phyloP scores from a whole-genome alignment of 2,888 invertebrate species.

The Chrysolina haemoptera region DNA sequence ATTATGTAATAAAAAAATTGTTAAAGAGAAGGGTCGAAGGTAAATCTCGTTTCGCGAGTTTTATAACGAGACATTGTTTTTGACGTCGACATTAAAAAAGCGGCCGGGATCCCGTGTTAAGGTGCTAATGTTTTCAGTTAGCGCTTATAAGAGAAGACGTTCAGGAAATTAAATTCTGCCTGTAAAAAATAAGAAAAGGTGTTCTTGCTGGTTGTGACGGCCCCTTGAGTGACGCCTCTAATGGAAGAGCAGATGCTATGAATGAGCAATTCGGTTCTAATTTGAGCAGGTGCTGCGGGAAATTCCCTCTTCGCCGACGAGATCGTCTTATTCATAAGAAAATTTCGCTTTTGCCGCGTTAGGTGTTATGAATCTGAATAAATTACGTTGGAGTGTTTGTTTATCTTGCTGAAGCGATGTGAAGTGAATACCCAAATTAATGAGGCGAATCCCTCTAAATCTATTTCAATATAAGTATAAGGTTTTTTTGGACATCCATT shows the following conservation, averaged over 20 bases:
- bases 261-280: conserved; percentile 71
- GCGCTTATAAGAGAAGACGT: conserved; percentile 60
- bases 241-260: conserved; percentile 70
- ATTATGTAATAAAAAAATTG: conserved; percentile 49
- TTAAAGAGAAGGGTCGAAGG: conserved; percentile 52
- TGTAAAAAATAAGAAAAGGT: conserved; percentile 70
- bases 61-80: conserved; percentile 66
- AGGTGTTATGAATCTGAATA: conserved; percentile 21
- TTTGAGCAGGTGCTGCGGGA: conserved; percentile 67
- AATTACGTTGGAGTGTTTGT: background rate
- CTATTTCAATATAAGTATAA: too few species aligned
- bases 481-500: too few species aligned
- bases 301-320: conserved; percentile 46
- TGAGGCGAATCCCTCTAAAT: too few species aligned
- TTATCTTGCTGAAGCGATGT: background rate
- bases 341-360: conserved; percentile 55
- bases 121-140: conserved; percentile 70
- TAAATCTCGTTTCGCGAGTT: conserved; percentile 60
- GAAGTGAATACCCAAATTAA: too few species aligned
- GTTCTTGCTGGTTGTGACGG: conserved; percentile 68
- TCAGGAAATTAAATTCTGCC: conserved; percentile 71
- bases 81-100: conserved; percentile 66
- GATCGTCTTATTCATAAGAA: conserved; percentile 60
- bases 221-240: conserved; percentile 66
- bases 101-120: conserved; percentile 61